Conservation (phyloP, 2,113 vertebrate genomes). For the Probosciger aterrimus region DNA sequence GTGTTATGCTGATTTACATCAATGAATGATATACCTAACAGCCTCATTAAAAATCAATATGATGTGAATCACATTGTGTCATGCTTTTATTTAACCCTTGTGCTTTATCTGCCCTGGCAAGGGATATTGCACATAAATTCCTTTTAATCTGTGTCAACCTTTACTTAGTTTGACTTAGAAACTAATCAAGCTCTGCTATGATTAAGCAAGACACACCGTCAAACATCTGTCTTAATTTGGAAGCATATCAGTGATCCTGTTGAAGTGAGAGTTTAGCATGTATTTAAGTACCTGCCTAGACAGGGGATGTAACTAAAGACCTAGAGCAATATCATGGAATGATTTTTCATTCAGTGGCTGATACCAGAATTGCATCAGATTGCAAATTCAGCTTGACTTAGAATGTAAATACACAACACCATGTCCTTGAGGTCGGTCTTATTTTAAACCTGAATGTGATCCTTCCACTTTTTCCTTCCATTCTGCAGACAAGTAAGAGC, state of each 20-base stretch:
- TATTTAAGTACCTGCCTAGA: not conserved
- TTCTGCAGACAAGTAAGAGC: not conserved
- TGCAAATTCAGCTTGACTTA: not conserved
- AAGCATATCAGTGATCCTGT: not conserved
- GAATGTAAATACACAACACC: not conserved
- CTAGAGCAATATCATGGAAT: not conserved
- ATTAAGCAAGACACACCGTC: not conserved
- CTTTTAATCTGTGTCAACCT: not conserved
- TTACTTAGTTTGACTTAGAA: not conserved
- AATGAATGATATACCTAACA: not conserved
- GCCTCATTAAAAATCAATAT: not conserved
- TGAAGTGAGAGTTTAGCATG: not conserved
- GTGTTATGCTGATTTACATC: not conserved
- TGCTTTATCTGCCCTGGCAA: not conserved
- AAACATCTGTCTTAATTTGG: not conserved
- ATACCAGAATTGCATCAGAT: not conserved
- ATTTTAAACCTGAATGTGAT: not conserved
- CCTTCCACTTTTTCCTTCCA: not conserved
- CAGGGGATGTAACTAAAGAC: not conserved
- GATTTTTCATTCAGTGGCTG: not conserved
- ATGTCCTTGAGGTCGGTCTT: not conserved
- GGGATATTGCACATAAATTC: not conserved
- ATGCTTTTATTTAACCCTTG: not conserved
- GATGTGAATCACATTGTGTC: not conserved
- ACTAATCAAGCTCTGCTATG: not conserved